These are phyloP conservation scores for Donacobius atricapilla DNA, from an alignment of 2,113 vertebrate species.

Conservation along the genomic window DNA sequence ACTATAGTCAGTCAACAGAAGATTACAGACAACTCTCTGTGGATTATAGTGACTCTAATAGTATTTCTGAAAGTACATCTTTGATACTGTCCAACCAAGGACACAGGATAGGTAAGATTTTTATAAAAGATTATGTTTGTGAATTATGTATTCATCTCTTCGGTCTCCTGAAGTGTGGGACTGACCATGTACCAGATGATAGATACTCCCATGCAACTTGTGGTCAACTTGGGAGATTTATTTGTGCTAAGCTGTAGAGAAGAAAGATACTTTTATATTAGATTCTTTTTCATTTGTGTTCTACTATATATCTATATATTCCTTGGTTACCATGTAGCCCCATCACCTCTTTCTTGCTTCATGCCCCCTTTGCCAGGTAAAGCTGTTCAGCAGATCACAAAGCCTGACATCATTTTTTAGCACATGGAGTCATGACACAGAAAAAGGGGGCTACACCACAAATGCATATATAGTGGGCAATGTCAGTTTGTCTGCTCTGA, in stretches of 20 bases:
- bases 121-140: background rate
- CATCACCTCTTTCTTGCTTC: background rate
- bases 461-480: background rate
- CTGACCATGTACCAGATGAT: background rate
- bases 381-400: background rate
- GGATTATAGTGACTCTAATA: constrained; percentile 56
- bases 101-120: constrained; percentile 22
- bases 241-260: background rate
- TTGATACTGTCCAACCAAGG: constrained; percentile 44
- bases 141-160: background rate
- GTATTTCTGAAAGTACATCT: constrained; percentile 55
- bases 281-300: background rate
- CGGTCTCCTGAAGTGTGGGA: background rate
- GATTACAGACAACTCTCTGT: constrained; percentile 50
- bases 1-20: constrained; percentile 51
- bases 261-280: background rate
- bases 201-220: background rate
- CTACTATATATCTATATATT: background rate
- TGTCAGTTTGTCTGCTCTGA: background rate
- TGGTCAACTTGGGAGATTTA: background rate
- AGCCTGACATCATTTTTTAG: background rate
- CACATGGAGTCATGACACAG: background rate
- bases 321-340: background rate
- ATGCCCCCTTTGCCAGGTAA: background rate
- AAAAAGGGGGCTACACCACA: background rate